Evolutionary conservation across 2,113 vertebrate species (phyloP), one percentile per base, ranked within the genome.

Genomic region (Hyperopisus bebe): DNA sequence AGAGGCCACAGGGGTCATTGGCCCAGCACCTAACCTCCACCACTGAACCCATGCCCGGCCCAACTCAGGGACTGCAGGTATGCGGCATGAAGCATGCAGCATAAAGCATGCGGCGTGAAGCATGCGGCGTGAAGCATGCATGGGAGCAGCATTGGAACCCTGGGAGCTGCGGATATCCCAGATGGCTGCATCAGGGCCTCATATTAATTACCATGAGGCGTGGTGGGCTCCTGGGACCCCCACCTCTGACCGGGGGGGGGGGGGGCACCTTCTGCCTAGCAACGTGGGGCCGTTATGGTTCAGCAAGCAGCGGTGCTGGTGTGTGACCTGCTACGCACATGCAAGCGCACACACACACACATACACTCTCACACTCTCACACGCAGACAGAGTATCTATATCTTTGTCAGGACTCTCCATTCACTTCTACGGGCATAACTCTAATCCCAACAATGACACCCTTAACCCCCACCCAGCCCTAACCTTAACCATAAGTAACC

Each of bases 201-300:
- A 93, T 94, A 95, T 95, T 95, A 94, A 94, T 95, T 94, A 94
- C 92, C 92, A 94, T 93, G 93, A 94, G 91, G 86, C 88, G 46
- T 89, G 90, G 89, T 92, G 89, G 89, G 89, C 53, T 47, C 66
- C 1, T 85, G 46, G 86, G 83, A 48, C 77, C 24, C 10, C 80
- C 90, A 83, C 55, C 77, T 87, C 51, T 86, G 47, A 92, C 86
- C 90, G 92, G 91, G 93, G 51, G 46, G 46, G 46, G 48, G 47
- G 48, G 89, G 88, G 89, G 90, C 13, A 58, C 91, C 92, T 90
- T 92, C 91, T 94, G 91, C 92, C 89, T 93, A 91, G 94, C 92
- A 95, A 94, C 93, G 77, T 70, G 90, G 24, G 85, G 86, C 55
- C 62, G 35, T 88, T 83, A 70, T 70, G 86, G 90, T 80, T 88